phyloP scores from a whole-genome alignment of 2,113 vertebrate genomes.

The Spheniscus mendiculus region DNA sequence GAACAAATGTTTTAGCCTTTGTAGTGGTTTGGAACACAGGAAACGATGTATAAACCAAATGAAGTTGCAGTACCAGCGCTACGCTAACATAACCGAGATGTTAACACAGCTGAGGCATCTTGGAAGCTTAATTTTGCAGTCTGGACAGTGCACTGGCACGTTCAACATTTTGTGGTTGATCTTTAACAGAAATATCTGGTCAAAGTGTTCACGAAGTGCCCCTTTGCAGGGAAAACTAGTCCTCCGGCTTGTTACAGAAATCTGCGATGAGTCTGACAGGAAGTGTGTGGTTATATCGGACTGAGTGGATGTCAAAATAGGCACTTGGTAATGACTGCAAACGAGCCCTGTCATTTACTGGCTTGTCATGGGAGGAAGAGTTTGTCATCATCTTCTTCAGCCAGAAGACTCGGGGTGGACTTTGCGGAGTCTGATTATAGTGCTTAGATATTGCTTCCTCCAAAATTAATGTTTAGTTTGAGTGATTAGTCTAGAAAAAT shows the following conservation, averaged over 20 bases:
- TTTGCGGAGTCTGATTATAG: not conserved
- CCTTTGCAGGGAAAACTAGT: not conserved
- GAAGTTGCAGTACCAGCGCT: not conserved
- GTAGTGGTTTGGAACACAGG: not conserved
- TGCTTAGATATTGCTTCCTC: not conserved
- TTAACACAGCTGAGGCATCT: not conserved
- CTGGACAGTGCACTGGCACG: not conserved
- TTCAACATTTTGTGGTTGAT: not conserved
- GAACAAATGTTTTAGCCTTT: not conserved
- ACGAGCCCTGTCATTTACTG: not conserved
- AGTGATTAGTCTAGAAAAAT: not conserved
- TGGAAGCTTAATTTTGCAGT: not conserved
- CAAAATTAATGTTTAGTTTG: not conserved
- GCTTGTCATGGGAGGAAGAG: not conserved
- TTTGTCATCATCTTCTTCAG: not conserved
- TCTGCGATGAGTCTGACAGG: not conserved
- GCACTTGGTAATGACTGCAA: not conserved
- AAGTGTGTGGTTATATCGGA: not conserved
- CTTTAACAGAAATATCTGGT: not conserved
- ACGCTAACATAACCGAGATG: rapidly evolving
- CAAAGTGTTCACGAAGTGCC: not conserved
- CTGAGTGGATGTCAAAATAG: not conserved
- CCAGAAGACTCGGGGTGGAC: not conserved
- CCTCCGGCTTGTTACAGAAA: not conserved
- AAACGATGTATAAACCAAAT: not conserved